phyloP scores from a whole-genome alignment of 92 coral and sea anemone genomes.

The Siderastrea siderea region DNA sequence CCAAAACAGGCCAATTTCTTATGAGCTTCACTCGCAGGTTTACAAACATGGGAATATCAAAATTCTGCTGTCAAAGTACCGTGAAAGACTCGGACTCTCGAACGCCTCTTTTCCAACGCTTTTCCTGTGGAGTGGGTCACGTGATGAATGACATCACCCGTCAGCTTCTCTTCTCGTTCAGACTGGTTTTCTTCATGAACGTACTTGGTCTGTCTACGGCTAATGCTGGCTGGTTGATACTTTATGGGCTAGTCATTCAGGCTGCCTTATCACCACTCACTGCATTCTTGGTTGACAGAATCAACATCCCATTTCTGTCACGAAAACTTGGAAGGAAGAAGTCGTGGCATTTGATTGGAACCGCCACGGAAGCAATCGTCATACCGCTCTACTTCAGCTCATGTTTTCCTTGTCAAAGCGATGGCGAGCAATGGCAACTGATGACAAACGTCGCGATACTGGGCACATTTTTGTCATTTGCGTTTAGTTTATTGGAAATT shows the following conservation, averaged over 20 bases:
- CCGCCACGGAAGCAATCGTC: neutral
- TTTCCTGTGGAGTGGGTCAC: constrained; percentile 22
- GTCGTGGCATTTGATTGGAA: neutral
- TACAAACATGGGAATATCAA: neutral
- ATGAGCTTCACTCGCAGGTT: too few relatives aligned
- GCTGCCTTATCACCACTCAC: neutral
- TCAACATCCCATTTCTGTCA: neutral
- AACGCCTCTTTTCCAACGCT: neutral
- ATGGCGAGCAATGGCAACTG: neutral
- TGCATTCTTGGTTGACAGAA: constrained; percentile 4
- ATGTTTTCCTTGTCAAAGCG: neutral
- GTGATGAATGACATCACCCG: constrained; percentile 11
- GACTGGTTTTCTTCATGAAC: constrained; percentile 14
- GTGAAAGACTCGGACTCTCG: neutral
- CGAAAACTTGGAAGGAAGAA: neutral
- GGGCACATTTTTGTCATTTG: neutral
- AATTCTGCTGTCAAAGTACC: neutral
- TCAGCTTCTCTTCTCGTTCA: neutral
- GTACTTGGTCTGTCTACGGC: constrained; percentile 1
- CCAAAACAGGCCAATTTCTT: neutral
- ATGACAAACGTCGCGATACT: neutral
- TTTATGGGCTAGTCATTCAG: neutral
- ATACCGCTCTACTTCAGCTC: neutral
- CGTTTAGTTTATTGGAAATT: neutral
- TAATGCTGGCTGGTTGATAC: constrained; percentile 8